Percentiles rank a stretch among this genome's conserved stretches.
Conservation (phyloP, 1,140 invertebrate genomes). For the Penaeus chinensis region DNA sequence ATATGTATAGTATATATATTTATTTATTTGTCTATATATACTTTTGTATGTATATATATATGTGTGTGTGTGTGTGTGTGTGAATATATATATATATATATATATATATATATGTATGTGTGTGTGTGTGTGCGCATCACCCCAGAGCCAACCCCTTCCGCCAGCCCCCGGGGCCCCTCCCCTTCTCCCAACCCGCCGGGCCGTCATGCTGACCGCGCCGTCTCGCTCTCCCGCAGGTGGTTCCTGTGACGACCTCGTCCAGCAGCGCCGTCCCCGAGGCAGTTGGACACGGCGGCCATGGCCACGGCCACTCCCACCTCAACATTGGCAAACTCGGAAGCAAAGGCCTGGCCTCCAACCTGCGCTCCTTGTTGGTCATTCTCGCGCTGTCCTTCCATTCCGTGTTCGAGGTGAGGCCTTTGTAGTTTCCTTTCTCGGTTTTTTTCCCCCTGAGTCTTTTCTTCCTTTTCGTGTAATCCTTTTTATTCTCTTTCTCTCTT, state of each 20-base stretch:
- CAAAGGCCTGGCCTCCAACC: constrained; percentile 43
- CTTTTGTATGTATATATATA: background rate
- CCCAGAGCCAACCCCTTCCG: too few species aligned
- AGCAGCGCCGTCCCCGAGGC: background rate
- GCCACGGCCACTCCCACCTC: constrained; percentile 56
- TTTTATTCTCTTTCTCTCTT: background rate
- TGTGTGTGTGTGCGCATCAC: background rate
- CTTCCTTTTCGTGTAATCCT: background rate
- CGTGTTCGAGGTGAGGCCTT: constrained; percentile 73
- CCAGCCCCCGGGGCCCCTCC: too few species aligned
- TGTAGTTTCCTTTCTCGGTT: background rate
- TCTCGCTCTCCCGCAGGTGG: background rate
- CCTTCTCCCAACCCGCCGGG: too few species aligned
- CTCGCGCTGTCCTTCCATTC: constrained; percentile 82
- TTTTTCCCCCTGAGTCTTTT: background rate
- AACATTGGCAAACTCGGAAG: constrained; percentile 40
- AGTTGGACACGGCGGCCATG: background rate
- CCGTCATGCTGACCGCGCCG: background rate
- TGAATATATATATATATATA: constrained; percentile 8
- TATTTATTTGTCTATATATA: too few species aligned
- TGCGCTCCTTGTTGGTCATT: constrained; percentile 67
- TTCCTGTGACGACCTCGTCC: background rate
- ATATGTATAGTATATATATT: too few species aligned
- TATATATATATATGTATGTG: constrained; percentile 14
- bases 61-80: background rate